Evolutionary conservation across 2,888 invertebrate genomes (phyloP).

Genomic region (Pammene aurita): DNA sequence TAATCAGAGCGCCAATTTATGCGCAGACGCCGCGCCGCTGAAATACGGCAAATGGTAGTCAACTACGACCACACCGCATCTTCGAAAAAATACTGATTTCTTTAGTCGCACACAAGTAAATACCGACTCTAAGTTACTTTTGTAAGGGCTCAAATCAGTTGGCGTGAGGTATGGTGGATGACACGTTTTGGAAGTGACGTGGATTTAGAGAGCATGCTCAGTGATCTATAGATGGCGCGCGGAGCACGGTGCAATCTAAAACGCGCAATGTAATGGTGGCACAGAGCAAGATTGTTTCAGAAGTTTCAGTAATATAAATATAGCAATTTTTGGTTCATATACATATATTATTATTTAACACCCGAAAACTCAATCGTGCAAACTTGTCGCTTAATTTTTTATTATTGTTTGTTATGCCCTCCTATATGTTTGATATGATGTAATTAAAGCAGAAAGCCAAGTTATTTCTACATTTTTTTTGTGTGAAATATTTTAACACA

Average conservation of each 20-base stretch:
- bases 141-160: slow-evolving; percentile 47
- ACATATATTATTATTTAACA: no score
- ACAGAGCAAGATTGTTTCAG: slow-evolving; percentile 52
- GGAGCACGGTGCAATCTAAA: slow-evolving; percentile 60
- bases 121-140: slow-evolving; percentile 40
- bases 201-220: slow-evolving; percentile 72
- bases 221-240: slow-evolving; percentile 74
- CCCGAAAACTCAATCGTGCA: no score
- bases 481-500: no score
- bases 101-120: slow-evolving; percentile 44
- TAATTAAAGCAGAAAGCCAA: no score
- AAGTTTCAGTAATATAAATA: slow-evolving; percentile 6
- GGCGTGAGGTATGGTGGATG: slow-evolving; percentile 53
- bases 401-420: no score
- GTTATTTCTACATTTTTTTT: no score
- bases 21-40: slow-evolving; percentile 43
- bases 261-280: slow-evolving; percentile 59
- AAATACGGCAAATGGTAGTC: slow-evolving; percentile 66
- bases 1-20: slow-evolving; percentile 66
- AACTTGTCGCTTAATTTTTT: no score
- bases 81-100: slow-evolving; percentile 53
- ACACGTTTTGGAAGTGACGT: slow-evolving; percentile 55
- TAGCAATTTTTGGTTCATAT: no score
- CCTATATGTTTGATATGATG: no score
- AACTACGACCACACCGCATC: slow-evolving; percentile 54